These are phyloP conservation scores for Dryobates pubescens DNA, from an alignment of 2,797 vertebrate genomes.

Conservation along the genomic window DNA sequence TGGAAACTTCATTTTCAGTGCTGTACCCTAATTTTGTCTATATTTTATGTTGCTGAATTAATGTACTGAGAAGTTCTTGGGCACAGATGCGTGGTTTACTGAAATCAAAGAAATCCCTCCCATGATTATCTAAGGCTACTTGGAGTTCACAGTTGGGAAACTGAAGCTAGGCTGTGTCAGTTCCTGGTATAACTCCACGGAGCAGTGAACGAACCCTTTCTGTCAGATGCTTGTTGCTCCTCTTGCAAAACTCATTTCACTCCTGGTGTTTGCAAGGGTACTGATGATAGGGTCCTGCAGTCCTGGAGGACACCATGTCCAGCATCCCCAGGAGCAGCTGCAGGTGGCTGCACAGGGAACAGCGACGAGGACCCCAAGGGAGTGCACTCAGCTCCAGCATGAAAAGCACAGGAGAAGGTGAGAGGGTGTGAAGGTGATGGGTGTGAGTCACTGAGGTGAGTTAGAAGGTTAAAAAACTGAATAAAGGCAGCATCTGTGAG, in stretches of 20 bases:
- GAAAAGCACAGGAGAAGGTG: neutral
- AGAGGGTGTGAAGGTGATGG: neutral
- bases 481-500: neutral
- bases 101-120: slow-evolving; percentile 32
- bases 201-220: neutral
- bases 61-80: slow-evolving; percentile 57
- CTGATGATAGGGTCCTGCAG: rapidly evolving
- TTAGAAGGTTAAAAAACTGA: neutral
- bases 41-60: slow-evolving; percentile 53
- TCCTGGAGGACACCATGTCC: neutral
- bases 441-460: neutral
- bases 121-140: slow-evolving; percentile 32
- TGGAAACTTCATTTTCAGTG: slow-evolving; percentile 23
- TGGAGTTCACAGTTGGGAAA: slow-evolving; percentile 25
- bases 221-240: neutral
- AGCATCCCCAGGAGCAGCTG: neutral
- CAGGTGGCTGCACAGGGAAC: neutral
- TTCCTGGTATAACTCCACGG: neutral
- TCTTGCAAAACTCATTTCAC: neutral
- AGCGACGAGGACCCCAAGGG: neutral
- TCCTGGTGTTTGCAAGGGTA: neutral
- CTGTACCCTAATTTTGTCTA: neutral
- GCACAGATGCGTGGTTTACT: slow-evolving; percentile 24
- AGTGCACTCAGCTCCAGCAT: rapidly evolving
- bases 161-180: neutral